Evolutionary conservation across 2,797 vertebrate genomes (phyloP).

Genomic region (Neomorphus geoffroyi): DNA sequence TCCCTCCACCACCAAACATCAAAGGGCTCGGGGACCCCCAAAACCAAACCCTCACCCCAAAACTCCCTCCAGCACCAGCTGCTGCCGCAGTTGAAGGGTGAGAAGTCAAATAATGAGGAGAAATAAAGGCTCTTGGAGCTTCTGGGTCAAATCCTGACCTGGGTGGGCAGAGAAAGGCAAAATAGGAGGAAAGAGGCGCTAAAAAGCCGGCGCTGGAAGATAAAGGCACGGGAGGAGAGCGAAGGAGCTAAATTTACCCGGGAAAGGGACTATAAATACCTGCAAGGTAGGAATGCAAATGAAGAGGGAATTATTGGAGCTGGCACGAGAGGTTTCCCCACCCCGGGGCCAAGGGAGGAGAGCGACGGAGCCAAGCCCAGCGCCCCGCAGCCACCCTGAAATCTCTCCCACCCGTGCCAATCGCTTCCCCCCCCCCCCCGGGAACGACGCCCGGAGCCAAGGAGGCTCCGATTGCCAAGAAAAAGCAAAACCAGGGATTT

Average conservation of each 20-base stretch:
- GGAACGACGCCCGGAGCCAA: background rate
- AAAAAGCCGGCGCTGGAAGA: background rate
- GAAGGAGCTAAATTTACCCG: slow-evolving; percentile 28
- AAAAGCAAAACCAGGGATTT: background rate
- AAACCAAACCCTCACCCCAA: background rate
- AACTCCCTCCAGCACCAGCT: background rate
- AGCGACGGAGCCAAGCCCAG: background rate
- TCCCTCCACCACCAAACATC: no score
- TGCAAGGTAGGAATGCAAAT: slow-evolving; percentile 43
- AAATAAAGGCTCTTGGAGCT: background rate
- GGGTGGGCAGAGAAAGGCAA: rapidly evolving
- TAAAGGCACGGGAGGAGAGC: background rate
- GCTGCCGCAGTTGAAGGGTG: background rate
- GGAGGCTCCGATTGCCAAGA: background rate
- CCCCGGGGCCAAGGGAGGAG: background rate
- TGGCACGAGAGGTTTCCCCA: background rate
- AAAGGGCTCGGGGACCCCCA: no score
- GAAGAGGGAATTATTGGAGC: background rate
- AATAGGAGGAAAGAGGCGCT: background rate
- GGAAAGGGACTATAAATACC: slow-evolving; percentile 28
- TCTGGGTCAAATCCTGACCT: rapidly evolving
- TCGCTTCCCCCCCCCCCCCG: rapidly evolving
- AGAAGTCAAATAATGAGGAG: background rate
- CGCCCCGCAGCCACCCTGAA: background rate
- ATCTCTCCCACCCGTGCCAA: no score